Base-by-base conservation (phyloP, 1,140 invertebrate species). In the Trachelipus rathkii region DNA sequence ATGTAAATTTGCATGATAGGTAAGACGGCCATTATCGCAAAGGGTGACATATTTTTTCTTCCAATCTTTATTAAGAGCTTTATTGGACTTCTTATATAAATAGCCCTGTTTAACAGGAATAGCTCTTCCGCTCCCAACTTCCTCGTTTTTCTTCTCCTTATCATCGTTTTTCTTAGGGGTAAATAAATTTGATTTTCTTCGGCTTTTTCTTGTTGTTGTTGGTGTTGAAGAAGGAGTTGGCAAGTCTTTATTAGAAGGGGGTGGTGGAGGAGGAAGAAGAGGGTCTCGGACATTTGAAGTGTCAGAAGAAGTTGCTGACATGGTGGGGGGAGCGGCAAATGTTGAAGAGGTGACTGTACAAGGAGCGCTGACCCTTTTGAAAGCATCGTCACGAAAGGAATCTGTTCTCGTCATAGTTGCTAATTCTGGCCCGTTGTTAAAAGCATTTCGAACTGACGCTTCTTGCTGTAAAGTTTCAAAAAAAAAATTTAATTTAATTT, bases 21-120 rank as follows among this genome's bases (percentile, higher is more conserved):
- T 96, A 45, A 99, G 88, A 81, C 92, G 87, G 10, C 95, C 96
- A 86, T 98, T 95, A 86, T 96, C 94, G 83, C 94, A 92, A 5
- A 99, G 85, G 0, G 96, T 96, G n/a, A 99, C 97, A 86, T 98
- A 99, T 86, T 99, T 99, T 87, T 99, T 99, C 86, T 99, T 99
- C 82, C 97, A 95, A 83, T 99, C 97, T 85, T 97, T 98, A 84
- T 95, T 96, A 70, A 99, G 85, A 0, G 95, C 92, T 85, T 98
- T 97, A 85, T 92, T 95, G 82, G 94, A 95, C 81, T 94, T 91
- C 86, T 99, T 99, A 84, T 98, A 97, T 70, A 99, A 88, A 85
- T 96, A 95, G 23, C 97, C 97, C 87, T 98, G 95, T 85, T 97
- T 98, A 24, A 98, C 87, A 6, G 97, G 97, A 84, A 99, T 99